phyloP scores from a whole-genome alignment of 1,140 invertebrate genomes.

The Bombus breviceps region DNA sequence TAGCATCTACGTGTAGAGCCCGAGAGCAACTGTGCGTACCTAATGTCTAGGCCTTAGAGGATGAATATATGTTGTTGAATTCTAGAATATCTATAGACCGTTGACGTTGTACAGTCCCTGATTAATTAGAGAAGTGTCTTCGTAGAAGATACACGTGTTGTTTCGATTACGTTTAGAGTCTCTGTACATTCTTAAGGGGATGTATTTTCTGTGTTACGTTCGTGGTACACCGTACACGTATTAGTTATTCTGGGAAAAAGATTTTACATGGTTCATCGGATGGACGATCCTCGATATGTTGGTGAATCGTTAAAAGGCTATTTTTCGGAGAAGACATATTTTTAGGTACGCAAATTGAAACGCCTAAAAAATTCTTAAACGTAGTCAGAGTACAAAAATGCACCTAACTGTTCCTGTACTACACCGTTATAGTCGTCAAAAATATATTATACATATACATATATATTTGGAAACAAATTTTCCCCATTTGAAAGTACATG shows the following conservation, averaged over 20 bases:
- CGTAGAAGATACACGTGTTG: neutral
- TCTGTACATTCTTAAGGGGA: neutral
- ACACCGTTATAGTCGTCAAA: neutral
- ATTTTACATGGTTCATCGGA: too few relatives aligned
- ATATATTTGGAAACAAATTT: conserved; percentile 9
- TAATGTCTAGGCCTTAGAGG: conserved; percentile 71
- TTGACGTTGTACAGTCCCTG: conserved; percentile 36
- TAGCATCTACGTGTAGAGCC: conserved; percentile 58
- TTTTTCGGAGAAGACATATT: conserved; percentile 11
- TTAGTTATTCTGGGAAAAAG: neutral
- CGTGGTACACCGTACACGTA: too few relatives aligned
- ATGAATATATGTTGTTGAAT: conserved; percentile 59
- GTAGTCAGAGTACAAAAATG: conserved; percentile 12
- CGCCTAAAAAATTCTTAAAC: neutral
- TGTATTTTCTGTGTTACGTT: neutral
- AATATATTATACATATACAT: neutral
- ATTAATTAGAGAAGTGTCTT: conserved; percentile 18
- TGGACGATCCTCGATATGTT: neutral
- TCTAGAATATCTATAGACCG: conserved; percentile 57
- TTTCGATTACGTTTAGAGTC: conserved; percentile 17
- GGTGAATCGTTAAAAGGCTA: neutral
- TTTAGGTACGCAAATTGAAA: conserved; percentile 5
- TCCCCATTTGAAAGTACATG: neutral
- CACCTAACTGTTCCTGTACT: conserved; percentile 12
- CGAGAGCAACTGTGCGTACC: conserved; percentile 61